A percentile compares a stretch with the other conserved stretches of the same genome.
These are phyloP conservation scores for Hydropsyche tenuis DNA, from an alignment of 1,140 invertebrate genomes.

Conservation along the genomic window DNA sequence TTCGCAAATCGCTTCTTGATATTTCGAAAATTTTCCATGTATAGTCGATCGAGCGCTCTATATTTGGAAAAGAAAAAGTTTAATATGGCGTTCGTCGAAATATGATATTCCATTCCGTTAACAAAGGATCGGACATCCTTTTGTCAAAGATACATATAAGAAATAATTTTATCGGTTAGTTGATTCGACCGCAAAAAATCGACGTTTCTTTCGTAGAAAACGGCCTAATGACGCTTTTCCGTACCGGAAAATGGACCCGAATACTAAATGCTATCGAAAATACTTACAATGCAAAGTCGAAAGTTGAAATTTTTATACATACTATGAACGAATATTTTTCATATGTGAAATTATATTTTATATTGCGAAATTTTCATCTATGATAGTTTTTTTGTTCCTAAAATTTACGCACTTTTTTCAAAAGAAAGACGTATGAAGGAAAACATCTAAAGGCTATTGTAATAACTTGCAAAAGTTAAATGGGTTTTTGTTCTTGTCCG, in stretches of 20 bases:
- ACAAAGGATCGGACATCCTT: conserved; percentile 23
- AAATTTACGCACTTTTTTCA: neutral
- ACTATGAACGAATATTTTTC: neutral
- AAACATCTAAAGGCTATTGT: conserved; percentile 1
- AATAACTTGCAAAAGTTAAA: conserved; percentile 38
- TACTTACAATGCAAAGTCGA: neutral
- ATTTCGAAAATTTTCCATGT: too few species aligned
- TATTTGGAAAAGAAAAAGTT: too few species aligned
- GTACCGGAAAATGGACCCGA: conserved; percentile 21
- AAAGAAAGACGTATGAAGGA: conserved; percentile 3
- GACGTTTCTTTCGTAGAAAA: conserved; percentile 17
- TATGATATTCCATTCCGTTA: neutral
- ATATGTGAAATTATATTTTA: neutral
- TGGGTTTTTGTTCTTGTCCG: conserved; percentile 33
- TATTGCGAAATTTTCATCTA: neutral
- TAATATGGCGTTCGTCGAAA: too few species aligned
- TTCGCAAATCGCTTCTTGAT: too few species aligned
- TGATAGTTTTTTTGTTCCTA: neutral
- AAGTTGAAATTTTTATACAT: too few species aligned
- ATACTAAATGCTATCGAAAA: conserved; percentile 21
- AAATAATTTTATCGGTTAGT: conserved; percentile 33
- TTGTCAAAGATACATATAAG: conserved; percentile 24
- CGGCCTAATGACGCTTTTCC: conserved; percentile 33
- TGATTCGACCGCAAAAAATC: conserved; percentile 27
- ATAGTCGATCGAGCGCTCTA: too few species aligned